phyloP scores from a whole-genome alignment of 37 sponge, comb jelly and placozoan genomes.

The Halichondria panicea region DNA sequence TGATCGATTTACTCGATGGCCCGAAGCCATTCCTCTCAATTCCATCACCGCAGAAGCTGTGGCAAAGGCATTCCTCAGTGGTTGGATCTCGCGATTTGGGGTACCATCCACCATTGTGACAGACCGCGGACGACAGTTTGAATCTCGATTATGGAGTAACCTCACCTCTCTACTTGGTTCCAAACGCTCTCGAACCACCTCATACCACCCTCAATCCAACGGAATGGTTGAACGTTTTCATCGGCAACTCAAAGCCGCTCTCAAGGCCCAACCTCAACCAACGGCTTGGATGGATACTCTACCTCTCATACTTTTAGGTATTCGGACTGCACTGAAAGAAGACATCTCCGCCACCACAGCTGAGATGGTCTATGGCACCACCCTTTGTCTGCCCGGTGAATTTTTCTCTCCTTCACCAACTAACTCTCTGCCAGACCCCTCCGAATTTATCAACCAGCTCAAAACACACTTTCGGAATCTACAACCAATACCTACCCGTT shows the following conservation, averaged over 20 bases:
- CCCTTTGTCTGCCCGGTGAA: slow-evolving; percentile 70
- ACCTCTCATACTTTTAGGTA: slow-evolving; percentile 63
- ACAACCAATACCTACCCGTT: slow-evolving; percentile 22
- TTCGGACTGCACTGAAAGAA: slow-evolving; percentile 58
- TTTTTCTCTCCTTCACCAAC: slow-evolving; percentile 36
- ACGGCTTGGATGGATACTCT: slow-evolving; percentile 54
- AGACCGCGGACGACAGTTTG: slow-evolving; percentile 66
- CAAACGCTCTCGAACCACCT: slow-evolving; percentile 48
- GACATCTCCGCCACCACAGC: slow-evolving; percentile 61
- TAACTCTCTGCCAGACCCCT: slow-evolving; percentile 25
- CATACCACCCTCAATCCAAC: slow-evolving; percentile 63
- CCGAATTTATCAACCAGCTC: slow-evolving; percentile 36
- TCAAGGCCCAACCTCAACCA: slow-evolving; percentile 48
- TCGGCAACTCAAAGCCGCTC: slow-evolving; percentile 57
- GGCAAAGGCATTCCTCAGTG: slow-evolving; percentile 32
- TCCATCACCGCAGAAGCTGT: slow-evolving; percentile 59
- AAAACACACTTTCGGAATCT: slow-evolving; percentile 22
- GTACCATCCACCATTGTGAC: slow-evolving; percentile 57
- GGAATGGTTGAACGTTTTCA: slow-evolving; percentile 68
- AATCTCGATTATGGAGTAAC: slow-evolving; percentile 31
- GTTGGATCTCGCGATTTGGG: slow-evolving; percentile 64
- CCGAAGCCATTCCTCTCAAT: slow-evolving; percentile 52
- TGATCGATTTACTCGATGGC: slow-evolving; percentile 57
- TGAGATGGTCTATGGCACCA: slow-evolving; percentile 78
- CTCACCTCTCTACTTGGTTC: slow-evolving; percentile 53